Base-by-base conservation (phyloP, 2,888 invertebrate genomes). In the Cacoxenus indagator region DNA sequence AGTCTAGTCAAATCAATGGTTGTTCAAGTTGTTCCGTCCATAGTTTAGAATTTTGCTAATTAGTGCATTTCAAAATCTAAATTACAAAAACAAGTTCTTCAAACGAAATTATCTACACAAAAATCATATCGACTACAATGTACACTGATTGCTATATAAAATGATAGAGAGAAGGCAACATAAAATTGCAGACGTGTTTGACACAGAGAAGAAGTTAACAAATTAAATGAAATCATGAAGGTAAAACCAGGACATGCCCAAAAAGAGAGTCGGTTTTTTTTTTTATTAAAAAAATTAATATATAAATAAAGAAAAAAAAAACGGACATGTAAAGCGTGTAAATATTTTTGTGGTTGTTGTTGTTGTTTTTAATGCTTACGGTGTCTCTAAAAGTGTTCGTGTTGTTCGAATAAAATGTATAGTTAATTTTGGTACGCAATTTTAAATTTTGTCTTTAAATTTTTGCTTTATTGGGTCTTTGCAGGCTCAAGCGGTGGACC, bases 401-500 rank as follows among this genome's bases (percentile, higher is more conserved):
- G n/a, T n/a, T n/a, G n/a, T n/a, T n/a, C n/a, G n/a, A n/a, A n/a
- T n/a, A n/a, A n/a, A n/a, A n/a, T n/a, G n/a, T n/a, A n/a, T n/a
- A n/a, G n/a, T n/a, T 76, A 57, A 73, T 78, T 71, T 67, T 77
- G 65, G 37, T 43, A 22, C n/a, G 11, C 37, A 37, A 37, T 37
- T 37, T 31, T 31, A 8, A 31, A 8, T 48, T 48, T 1, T 51
- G 48, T 46, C 27, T 62, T 71, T 67, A 22, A 67, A 19, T 19
- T 46, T 68, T 64, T 14, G 69, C 70, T 73, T 70, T 75, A 80
- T 75, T 80, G 79, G 75, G 70, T 76, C 73, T 74, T 78, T 73
- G 72, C 77, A 75, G 75, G 77, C 73, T 79, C 75, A 76, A 75
- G 76, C 70, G 81, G 78, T 75, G 76, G 82, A 51, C 19, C 43